phyloP scores from a whole-genome alignment of 1,140 invertebrate genomes.

The Leptinotarsa texana region DNA sequence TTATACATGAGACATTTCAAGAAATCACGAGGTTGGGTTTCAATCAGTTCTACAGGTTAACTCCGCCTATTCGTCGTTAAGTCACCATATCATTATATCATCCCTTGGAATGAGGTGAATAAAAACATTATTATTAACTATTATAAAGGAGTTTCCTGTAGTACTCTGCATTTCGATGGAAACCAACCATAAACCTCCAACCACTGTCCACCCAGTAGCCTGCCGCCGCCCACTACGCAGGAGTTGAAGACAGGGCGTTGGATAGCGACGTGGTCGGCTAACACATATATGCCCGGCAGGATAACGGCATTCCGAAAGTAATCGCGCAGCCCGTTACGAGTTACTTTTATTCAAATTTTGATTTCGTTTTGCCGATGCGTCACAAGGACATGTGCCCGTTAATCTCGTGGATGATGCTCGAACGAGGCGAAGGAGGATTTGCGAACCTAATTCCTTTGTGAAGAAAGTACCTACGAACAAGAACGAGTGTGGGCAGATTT shows the following conservation, averaged over 20 bases:
- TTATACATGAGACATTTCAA: no score
- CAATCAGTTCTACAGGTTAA: no score
- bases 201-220: neutral
- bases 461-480: neutral
- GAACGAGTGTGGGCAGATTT: neutral
- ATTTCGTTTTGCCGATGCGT: conserved; percentile 27
- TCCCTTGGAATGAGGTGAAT: no score
- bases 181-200: neutral
- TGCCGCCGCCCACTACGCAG: neutral
- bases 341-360: conserved; percentile 30
- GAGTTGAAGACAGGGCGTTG: neutral
- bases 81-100: no score
- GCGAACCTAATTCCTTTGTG: neutral
- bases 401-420: neutral
- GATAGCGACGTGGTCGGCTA: conserved; percentile 21
- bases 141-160: no score
- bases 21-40: no score
- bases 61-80: no score
- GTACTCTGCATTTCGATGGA: no score
- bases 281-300: conserved; percentile 22
- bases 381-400: conserved; percentile 24
- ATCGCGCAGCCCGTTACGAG: conserved; percentile 22
- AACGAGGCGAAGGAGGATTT: neutral
- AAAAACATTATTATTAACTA: no score
- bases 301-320: conserved; percentile 29